Evolutionary conservation across 2,113 vertebrate species (phyloP).

Genomic region (Brevimyrus niger): DNA sequence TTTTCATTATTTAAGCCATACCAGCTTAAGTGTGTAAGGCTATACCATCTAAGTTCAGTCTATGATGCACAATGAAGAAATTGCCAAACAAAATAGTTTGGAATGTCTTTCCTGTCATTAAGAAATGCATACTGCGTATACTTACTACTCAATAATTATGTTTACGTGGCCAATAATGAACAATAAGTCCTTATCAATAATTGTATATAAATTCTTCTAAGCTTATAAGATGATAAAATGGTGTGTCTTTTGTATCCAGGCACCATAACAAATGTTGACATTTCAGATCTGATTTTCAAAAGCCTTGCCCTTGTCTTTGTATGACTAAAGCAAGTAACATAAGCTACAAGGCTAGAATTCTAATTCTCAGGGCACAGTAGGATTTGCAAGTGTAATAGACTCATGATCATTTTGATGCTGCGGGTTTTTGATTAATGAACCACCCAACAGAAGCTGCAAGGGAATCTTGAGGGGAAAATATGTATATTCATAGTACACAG

Average conservation of each 20-base stretch:
- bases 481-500: not conserved
- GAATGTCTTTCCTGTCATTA: not conserved
- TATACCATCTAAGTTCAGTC: not conserved
- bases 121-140: not conserved
- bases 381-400: not conserved
- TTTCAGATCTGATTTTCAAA: not conserved
- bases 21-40: not conserved
- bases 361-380: not conserved
- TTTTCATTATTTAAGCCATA: not conserved
- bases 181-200: not conserved
- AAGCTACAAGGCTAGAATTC: not conserved
- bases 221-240: not conserved
- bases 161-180: not conserved
- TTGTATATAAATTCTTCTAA: not conserved
- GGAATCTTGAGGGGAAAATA: not conserved
- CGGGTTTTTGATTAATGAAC: not conserved
- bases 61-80: not conserved
- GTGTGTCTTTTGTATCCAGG: not conserved
- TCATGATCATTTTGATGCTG: not conserved
- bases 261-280: not conserved
- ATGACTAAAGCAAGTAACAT: not conserved
- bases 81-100: not conserved
- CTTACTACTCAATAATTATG: not conserved
- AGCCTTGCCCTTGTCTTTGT: not conserved
- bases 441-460: not conserved